A percentile compares a stretch with the other conserved stretches of the same genome.
Conservation (phyloP, 2,797 vertebrate genomes). For the Girardinus metallicus region DNA sequence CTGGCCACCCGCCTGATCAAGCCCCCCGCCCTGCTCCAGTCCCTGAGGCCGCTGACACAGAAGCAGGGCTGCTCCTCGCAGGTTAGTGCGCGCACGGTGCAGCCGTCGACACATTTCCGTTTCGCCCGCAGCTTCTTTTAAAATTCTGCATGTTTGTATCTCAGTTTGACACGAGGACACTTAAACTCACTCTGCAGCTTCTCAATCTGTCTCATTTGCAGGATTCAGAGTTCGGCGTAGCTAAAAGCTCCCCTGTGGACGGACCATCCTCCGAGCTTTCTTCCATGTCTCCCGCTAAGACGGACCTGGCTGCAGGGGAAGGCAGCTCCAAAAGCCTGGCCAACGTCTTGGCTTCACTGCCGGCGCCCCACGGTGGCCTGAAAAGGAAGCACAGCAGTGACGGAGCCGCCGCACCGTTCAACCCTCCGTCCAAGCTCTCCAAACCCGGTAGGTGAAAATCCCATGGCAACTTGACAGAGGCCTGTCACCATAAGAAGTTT, state of each 20-base stretch:
- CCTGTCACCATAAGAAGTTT: too few species aligned
- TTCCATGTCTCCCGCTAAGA: conserved; percentile 34
- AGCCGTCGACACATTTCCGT: not conserved
- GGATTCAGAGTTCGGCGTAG: conserved; percentile 78
- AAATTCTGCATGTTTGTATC: not conserved
- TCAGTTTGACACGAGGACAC: not conserved
- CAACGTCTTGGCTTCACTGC: conserved; percentile 76
- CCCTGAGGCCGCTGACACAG: conserved; percentile 66
- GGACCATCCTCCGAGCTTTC: conserved; percentile 57
- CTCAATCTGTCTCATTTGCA: conserved; percentile 33
- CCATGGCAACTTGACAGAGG: not conserved
- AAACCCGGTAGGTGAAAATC: conserved; percentile 76
- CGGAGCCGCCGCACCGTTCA: conserved; percentile 41
- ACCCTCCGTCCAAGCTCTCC: conserved; percentile 77
- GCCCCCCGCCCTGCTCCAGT: conserved; percentile 78
- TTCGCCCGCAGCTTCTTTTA: not conserved
- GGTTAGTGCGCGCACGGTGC: conserved; percentile 64
- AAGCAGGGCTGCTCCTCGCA: conserved; percentile 73
- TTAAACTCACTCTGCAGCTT: not conserved
- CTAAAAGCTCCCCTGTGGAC: conserved; percentile 76
- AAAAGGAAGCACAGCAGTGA: conserved; percentile 85
- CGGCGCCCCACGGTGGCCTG: conserved; percentile 70
- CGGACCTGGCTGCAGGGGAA: conserved; percentile 73
- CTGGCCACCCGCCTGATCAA: conserved; percentile 80
- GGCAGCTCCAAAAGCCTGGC: conserved; percentile 77